phyloP scores from a whole-genome alignment of 2,888 invertebrate genomes.

The Alloscopus bannaensis region DNA sequence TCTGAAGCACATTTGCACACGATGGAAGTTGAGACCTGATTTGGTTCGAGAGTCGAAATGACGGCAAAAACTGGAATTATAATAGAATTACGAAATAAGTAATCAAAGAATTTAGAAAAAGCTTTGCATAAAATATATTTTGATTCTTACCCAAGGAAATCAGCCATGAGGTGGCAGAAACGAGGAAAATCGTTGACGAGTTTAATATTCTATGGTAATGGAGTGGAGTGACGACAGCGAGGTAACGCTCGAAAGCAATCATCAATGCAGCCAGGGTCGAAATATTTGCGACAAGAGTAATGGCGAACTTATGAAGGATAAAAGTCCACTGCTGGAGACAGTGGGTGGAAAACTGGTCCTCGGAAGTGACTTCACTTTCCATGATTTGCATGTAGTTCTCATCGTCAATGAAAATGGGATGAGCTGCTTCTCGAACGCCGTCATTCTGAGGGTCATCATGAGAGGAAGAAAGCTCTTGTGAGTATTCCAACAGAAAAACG shows the following conservation, averaged over 20 bases:
- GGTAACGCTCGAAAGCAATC: conserved; percentile 67
- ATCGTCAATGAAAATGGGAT: conserved; percentile 28
- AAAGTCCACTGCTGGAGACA: conserved; percentile 57
- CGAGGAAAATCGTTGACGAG: conserved; percentile 45
- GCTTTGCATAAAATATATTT: background rate
- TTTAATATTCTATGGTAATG: conserved; percentile 70
- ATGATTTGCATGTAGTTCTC: background rate
- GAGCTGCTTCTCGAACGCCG: background rate
- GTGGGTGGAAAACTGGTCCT: conserved; percentile 16
- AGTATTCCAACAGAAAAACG: conserved; percentile 34
- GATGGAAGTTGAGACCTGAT: conserved; percentile 9
- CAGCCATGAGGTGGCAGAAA: conserved; percentile 49
- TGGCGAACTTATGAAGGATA: conserved; percentile 53
- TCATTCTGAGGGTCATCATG: background rate
- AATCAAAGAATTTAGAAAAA: background rate
- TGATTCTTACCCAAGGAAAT: conserved; percentile 65
- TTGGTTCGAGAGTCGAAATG: conserved; percentile 3
- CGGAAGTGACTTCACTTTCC: background rate
- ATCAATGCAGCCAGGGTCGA: conserved; percentile 66
- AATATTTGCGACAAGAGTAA: conserved; percentile 50
- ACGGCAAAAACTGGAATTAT: conserved; percentile 31
- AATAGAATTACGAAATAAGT: background rate
- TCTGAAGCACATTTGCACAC: conserved; percentile 18
- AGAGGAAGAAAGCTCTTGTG: too few relatives aligned
- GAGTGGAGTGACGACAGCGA: conserved; percentile 69